phyloP scores from a whole-genome alignment of 1,140 invertebrate genomes.

The Aphidius gifuensis region DNA sequence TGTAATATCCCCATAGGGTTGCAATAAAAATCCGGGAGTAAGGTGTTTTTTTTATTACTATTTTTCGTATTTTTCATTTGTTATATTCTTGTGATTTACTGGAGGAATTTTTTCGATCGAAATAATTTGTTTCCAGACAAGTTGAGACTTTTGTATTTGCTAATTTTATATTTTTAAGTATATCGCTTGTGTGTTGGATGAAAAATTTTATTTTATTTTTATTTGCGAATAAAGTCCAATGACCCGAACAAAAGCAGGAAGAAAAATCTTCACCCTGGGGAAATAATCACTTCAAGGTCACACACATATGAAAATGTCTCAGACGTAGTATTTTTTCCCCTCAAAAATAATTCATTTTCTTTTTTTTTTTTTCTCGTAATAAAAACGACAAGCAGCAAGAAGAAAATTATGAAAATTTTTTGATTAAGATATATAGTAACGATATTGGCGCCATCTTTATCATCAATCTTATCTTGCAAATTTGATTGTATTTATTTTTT shows the following conservation, averaged over 20 bases:
- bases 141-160: slow-evolving; percentile 3
- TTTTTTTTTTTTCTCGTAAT: neutral
- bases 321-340: neutral
- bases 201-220: neutral
- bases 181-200: no score
- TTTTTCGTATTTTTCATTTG: slow-evolving; percentile 4
- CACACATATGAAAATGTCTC: slow-evolving; percentile 5
- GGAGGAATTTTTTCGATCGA: slow-evolving; percentile 9
- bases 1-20: slow-evolving; percentile 16
- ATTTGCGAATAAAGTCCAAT: slow-evolving; percentile 2
- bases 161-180: no score
- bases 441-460: no score
- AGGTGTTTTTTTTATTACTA: neutral
- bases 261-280: slow-evolving; percentile 17
- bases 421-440: no score
- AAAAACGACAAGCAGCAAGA: no score
- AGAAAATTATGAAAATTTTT: no score
- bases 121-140: slow-evolving; percentile 29
- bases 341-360: neutral
- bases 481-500: no score
- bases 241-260: neutral
- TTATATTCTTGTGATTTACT: neutral
- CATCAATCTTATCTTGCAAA: no score
- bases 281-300: slow-evolving; percentile 24
- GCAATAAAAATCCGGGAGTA: slow-evolving; percentile 21